Conservation (phyloP, 2,797 vertebrate species). For the Lacerta bilineata region DNA sequence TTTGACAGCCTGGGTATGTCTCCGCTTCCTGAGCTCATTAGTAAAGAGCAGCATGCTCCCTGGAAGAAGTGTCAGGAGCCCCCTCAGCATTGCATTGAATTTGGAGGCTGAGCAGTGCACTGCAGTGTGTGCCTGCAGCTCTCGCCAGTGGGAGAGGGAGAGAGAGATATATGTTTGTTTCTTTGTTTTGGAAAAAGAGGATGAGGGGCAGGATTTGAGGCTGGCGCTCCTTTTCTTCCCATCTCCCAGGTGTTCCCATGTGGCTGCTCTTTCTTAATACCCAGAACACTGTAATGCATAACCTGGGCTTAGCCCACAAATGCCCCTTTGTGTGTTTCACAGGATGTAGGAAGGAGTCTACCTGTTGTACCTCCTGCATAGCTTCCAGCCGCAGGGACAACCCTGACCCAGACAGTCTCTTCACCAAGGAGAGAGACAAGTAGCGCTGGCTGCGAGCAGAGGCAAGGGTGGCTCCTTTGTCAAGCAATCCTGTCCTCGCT, state of each 20-base stretch:
- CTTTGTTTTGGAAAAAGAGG: slow-evolving; percentile 63
- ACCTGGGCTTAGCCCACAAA: not conserved
- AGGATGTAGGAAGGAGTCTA: not conserved
- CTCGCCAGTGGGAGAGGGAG: slow-evolving; percentile 9
- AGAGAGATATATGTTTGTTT: slow-evolving; percentile 10
- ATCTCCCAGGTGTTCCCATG: not conserved
- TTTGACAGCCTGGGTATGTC: slow-evolving; percentile 28
- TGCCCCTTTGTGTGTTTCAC: not conserved
- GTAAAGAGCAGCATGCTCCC: slow-evolving; percentile 26
- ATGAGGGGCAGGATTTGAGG: not conserved
- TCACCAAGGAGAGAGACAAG: not conserved
- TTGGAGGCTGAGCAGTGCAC: not conserved
- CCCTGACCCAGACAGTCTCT: not conserved
- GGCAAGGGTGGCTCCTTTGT: not conserved
- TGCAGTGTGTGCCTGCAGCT: slow-evolving; percentile 26
- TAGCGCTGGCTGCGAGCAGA: not conserved
- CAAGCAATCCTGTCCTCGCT: not conserved
- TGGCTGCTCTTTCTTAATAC: not conserved
- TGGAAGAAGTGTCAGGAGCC: slow-evolving; percentile 51
- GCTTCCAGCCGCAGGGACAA: not conserved
- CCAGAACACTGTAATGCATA: not conserved
- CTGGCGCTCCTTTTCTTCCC: not conserved
- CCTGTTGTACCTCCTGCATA: not conserved
- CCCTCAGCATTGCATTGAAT: slow-evolving; percentile 26
- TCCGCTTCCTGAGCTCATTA: slow-evolving; percentile 44